A percentile compares a stretch with the other conserved stretches of the same genome.
These are phyloP conservation scores for Indicator maculatus DNA, from an alignment of 2,113 vertebrate species.

Conservation along the genomic window DNA sequence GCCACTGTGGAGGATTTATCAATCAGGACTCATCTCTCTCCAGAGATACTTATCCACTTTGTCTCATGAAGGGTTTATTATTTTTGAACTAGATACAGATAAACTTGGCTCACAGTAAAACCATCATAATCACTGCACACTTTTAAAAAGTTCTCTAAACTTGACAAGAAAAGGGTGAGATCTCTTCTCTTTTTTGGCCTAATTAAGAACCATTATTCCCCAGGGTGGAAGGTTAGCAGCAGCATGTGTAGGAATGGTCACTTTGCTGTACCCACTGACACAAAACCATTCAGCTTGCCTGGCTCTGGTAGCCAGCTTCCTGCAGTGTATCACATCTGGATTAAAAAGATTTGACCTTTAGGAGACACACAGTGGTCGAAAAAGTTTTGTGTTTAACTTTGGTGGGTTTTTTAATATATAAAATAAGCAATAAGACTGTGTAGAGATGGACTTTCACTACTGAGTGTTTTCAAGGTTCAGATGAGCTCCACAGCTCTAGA, in stretches of 20 bases:
- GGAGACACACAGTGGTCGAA: background rate
- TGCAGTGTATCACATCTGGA: background rate
- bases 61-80: background rate
- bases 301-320: background rate
- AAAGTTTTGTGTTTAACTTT: background rate
- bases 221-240: background rate
- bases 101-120: background rate
- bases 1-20: background rate
- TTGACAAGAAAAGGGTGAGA: background rate
- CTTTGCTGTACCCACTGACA: background rate
- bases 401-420: background rate
- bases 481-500: background rate
- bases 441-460: background rate
- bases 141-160: background rate
- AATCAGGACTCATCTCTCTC: background rate
- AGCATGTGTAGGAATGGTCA: background rate
- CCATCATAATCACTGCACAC: background rate
- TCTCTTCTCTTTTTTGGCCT: background rate
- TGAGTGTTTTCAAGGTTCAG: background rate
- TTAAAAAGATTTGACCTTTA: background rate
- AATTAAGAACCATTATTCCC: background rate
- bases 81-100: background rate
- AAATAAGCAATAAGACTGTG: background rate
- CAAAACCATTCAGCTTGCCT: background rate
- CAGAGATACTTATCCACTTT: slow-evolving; percentile 18